Conservation (phyloP, 2,888 invertebrate species). For the Yponomeuta plumbellus region DNA sequence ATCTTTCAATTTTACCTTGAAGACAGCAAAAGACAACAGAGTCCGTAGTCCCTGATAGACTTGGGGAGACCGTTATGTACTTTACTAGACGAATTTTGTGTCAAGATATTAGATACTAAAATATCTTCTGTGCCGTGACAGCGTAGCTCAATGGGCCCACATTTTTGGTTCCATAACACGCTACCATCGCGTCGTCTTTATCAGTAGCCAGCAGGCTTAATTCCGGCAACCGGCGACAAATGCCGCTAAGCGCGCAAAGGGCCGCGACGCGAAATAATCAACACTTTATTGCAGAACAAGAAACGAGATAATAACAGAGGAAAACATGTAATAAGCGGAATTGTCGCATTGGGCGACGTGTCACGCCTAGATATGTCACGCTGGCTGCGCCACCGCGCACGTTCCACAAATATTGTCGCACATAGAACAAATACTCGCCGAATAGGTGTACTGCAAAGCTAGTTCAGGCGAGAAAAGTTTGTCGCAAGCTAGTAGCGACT, state of each 20-base stretch:
- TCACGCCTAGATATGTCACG: constrained; percentile 66
- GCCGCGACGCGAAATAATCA: constrained; percentile 48
- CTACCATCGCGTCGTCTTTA: constrained; percentile 41
- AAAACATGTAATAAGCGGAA: constrained; percentile 66
- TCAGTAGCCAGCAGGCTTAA: constrained; percentile 56
- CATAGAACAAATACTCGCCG: constrained; percentile 65
- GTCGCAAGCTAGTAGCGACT: too few species aligned
- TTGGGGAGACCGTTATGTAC: too few species aligned
- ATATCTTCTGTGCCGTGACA: too few species aligned
- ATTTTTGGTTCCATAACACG: constrained; percentile 13
- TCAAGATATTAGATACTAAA: too few species aligned
- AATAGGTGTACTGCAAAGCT: constrained; percentile 38
- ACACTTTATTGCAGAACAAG: constrained; percentile 68
- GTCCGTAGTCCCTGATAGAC: too few species aligned
- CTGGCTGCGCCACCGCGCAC: constrained; percentile 67
- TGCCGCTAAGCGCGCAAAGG: constrained; percentile 31
- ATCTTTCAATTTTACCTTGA: too few species aligned
- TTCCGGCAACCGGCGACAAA: constrained; percentile 46
- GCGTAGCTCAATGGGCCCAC: too few species aligned
- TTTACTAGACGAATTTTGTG: too few species aligned
- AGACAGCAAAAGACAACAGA: too few species aligned
- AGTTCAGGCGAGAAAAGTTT: too few species aligned
- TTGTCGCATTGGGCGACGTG: constrained; percentile 58
- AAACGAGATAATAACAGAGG: constrained; percentile 54
- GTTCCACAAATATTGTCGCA: constrained; percentile 71